These are phyloP conservation scores for Epicampocera succincta DNA, from an alignment of 2,888 invertebrate genomes.

Conservation along the genomic window DNA sequence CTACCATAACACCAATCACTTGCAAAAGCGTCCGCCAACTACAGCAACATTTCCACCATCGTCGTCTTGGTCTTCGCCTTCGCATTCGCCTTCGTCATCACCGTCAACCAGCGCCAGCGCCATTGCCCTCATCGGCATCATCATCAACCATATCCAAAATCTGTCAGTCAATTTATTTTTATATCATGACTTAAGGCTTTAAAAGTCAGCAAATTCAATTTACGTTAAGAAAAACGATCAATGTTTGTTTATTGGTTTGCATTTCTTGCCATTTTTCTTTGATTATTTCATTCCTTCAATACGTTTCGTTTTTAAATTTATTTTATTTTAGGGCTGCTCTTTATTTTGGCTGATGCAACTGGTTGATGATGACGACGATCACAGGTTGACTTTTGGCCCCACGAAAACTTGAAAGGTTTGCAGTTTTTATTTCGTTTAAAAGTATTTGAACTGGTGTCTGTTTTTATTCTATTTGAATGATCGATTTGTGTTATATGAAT, in stretches of 20 bases:
- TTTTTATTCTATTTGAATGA: background rate
- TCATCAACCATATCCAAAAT: conserved; percentile 69
- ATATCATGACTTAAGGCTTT: conserved; percentile 69
- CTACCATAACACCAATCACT: conserved; percentile 54
- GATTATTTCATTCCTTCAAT: conserved; percentile 19
- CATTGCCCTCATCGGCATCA: conserved; percentile 19
- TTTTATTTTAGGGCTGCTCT: conserved; percentile 49
- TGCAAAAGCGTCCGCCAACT: conserved; percentile 37
- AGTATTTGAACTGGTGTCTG: conserved; percentile 18
- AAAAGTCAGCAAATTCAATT: conserved; percentile 68
- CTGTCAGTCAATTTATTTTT: conserved; percentile 71
- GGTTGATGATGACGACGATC: conserved; percentile 55
- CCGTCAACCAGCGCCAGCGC: conserved; percentile 55
- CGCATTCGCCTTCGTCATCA: conserved; percentile 25
- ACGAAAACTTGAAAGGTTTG: conserved; percentile 27
- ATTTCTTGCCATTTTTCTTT: conserved; percentile 38
- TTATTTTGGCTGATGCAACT: conserved; percentile 40
- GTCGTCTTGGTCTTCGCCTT: conserved; percentile 12
- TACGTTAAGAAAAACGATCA: conserved; percentile 65
- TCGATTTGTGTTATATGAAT: no score
- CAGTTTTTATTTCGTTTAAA: conserved; percentile 30
- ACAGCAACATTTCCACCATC: conserved; percentile 40
- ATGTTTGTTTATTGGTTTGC: conserved; percentile 63
- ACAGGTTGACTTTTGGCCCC: conserved; percentile 57
- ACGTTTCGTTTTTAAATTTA: conserved; percentile 36